Conservation (phyloP, 1,140 invertebrate species). For the Heterodera carotae region DNA sequence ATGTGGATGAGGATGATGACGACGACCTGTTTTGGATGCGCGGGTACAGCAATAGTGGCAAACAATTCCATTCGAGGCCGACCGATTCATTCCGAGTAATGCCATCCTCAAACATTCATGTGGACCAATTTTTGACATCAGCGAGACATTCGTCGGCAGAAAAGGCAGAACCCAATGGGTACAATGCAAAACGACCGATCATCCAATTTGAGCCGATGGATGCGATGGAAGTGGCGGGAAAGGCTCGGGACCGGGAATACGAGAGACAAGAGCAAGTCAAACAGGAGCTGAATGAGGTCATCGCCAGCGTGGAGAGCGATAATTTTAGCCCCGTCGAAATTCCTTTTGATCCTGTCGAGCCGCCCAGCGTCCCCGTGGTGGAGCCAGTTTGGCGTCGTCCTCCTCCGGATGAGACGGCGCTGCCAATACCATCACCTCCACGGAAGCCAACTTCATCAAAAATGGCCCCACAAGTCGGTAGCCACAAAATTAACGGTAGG, state of each 20-base stretch:
- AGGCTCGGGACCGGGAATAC: background rate
- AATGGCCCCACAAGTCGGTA: background rate
- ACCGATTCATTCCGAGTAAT: background rate
- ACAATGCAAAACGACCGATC: slow-evolving; percentile 16
- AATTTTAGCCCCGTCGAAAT: slow-evolving; percentile 21
- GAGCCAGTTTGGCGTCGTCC: slow-evolving; percentile 28
- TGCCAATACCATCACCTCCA: background rate
- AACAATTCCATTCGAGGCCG: background rate
- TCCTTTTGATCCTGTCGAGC: slow-evolving; percentile 17
- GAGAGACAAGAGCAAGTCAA: slow-evolving; percentile 6
- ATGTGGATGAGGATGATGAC: slow-evolving; percentile 1
- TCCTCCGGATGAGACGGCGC: slow-evolving; percentile 13
- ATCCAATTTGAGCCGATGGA: slow-evolving; percentile 22
- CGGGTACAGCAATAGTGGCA: background rate
- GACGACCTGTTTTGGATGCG: background rate
- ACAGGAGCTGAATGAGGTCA: slow-evolving; percentile 29
- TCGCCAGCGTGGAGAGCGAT: slow-evolving; percentile 23
- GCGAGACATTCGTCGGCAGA: background rate
- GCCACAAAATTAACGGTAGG: background rate
- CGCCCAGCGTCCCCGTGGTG: background rate
- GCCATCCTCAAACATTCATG: background rate
- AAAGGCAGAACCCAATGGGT: background rate
- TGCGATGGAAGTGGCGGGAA: slow-evolving; percentile 9
- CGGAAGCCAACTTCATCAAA: background rate
- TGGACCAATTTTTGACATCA: background rate